phyloP scores from a whole-genome alignment of 2,888 invertebrate species.

The Andrena camellia region DNA sequence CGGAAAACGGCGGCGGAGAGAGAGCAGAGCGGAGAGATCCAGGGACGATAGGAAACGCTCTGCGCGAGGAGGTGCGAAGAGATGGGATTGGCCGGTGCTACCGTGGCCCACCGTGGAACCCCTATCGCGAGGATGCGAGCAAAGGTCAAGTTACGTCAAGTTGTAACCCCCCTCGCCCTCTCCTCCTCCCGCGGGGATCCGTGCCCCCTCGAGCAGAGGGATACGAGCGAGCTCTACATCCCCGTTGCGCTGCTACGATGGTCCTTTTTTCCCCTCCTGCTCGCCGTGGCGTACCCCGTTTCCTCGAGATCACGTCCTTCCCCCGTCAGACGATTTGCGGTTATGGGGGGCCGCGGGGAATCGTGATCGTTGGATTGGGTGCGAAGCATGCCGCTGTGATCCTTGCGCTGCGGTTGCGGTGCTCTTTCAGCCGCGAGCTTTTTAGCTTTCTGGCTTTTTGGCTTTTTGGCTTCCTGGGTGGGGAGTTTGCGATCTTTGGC shows the following conservation, averaged over 20 bases:
- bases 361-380: slow-evolving; percentile 47
- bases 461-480: not conserved
- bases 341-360: slow-evolving; percentile 51
- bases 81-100: slow-evolving; percentile 69
- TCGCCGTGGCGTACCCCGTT: slow-evolving; percentile 17
- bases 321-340: slow-evolving; percentile 62
- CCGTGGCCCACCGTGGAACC: slow-evolving; percentile 39
- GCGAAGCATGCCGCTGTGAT: slow-evolving; percentile 12
- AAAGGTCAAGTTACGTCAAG: slow-evolving; percentile 66
- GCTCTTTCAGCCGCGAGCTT: not conserved
- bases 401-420: not conserved
- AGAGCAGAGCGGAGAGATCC: slow-evolving; percentile 64
- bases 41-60: slow-evolving; percentile 24
- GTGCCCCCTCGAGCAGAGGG: not conserved
- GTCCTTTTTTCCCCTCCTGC: slow-evolving; percentile 2
- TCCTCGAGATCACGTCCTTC: slow-evolving; percentile 68
- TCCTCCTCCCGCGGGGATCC: not conserved
- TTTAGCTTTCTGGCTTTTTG: not conserved
- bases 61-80: slow-evolving; percentile 69
- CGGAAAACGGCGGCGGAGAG: slow-evolving; percentile 69
- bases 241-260: not conserved
- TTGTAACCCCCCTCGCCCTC: slow-evolving; percentile 34
- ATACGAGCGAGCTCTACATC: slow-evolving; percentile 12
- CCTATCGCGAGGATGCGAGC: slow-evolving; percentile 45
- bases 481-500: too few species aligned